Conservation (phyloP, 2,888 invertebrate genomes). For the Caenorhabditis japonica region DNA sequence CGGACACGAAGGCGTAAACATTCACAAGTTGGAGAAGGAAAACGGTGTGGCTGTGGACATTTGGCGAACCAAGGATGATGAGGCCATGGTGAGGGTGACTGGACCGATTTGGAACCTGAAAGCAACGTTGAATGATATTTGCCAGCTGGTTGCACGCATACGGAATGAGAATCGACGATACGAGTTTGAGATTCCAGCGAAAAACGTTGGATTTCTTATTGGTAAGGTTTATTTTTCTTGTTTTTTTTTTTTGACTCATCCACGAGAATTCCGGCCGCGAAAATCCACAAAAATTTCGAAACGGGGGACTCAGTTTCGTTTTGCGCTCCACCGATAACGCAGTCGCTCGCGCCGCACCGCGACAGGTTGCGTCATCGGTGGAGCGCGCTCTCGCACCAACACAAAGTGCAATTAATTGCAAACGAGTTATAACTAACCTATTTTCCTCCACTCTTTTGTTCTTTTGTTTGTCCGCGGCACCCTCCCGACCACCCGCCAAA, state of each 20-base stretch:
- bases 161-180: slow-evolving; percentile 39
- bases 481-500: slow-evolving; percentile 3
- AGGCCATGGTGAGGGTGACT: slow-evolving; percentile 26
- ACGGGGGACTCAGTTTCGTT: neutral
- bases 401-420: neutral
- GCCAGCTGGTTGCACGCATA: slow-evolving; percentile 10
- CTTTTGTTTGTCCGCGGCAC: slow-evolving; percentile 25
- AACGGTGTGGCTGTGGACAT: slow-evolving; percentile 38
- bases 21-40: slow-evolving; percentile 31
- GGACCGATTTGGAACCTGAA: slow-evolving; percentile 45
- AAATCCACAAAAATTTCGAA: too few species aligned
- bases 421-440: slow-evolving; percentile 33
- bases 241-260: too few species aligned
- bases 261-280: too few species aligned
- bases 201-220: slow-evolving; percentile 46
- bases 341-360: too few species aligned
- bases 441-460: slow-evolving; percentile 46
- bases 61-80: slow-evolving; percentile 6
- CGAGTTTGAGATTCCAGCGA: slow-evolving; percentile 29
- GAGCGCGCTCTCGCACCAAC: too few species aligned
- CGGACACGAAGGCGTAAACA: slow-evolving; percentile 42
- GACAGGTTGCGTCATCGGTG: too few species aligned
- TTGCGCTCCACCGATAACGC: too few species aligned
- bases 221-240: too few species aligned
- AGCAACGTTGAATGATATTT: slow-evolving; percentile 28